Base-by-base conservation (phyloP, 2,113 vertebrate genomes). In the Plectropomus leopardus region DNA sequence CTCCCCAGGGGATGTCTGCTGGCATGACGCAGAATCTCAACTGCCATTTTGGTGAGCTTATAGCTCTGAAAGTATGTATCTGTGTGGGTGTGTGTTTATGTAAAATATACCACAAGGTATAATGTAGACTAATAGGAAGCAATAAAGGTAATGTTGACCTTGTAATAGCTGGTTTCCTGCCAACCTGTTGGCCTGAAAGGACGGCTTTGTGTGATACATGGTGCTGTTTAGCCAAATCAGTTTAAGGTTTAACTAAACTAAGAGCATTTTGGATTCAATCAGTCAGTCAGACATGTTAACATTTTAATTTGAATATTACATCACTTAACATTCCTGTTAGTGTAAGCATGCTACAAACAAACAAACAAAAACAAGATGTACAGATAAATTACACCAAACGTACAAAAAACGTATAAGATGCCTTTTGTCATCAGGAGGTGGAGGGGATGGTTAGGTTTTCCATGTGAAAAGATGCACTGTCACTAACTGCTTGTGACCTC, bases 121-220 rank as follows among this genome's bases (percentile, higher is more conserved):
- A 75, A 80, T 78, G 73, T 45, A 74, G 76, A 72, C 89, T 91
- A 92, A 91, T 91, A 92, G 70, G 61, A 86, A 75, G 84, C 84
- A 88, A 92, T 90, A 92, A 92, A 86, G 83, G 70, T 88, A 83
- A 82, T 32, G 71, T 76, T 92, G 89, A 92, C 84, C 90, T 84
- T 74, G 68, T 90, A 90, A 89, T 79, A 79, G 87, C 86, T 82
- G 89, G 75, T 92, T 92, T 92, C 91, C 91, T 92, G 90, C 72
- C 86, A 78, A 77, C 55, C 28, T 5, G 0, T 16, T 26, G 47
- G 83, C 51, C 74, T 92, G 82, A 92, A 90, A 85, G 83, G 63
- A 66, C 40, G 82, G 55, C 86, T 89, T 89, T 92, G 90, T 92
- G 72, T 50, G 9, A 82, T 34, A 23, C 57, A 64, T 45, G 68